These are phyloP conservation scores for Drosophila pallidifrons DNA, from an alignment of 1,140 invertebrate genomes.

Conservation along the genomic window DNA sequence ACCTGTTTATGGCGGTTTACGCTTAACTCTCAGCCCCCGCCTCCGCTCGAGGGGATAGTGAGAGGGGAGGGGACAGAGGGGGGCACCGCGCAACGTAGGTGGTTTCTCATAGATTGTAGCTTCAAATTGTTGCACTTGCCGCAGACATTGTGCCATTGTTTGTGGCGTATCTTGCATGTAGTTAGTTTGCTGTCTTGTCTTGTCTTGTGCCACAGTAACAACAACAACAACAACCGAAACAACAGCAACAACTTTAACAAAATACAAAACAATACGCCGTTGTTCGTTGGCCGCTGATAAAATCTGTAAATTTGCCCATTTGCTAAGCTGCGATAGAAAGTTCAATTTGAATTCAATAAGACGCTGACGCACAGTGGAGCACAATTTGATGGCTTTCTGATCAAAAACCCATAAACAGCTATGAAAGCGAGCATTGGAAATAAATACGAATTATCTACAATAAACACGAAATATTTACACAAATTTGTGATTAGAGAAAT, in stretches of 20 bases:
- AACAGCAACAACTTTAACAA: constrained; percentile 9
- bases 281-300: constrained; percentile 49
- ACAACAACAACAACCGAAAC: constrained; percentile 48
- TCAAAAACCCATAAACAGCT: background rate
- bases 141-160: constrained; percentile 44
- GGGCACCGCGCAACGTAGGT: constrained; percentile 52
- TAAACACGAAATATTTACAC: background rate
- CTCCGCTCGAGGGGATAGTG: background rate
- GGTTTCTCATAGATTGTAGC: constrained; percentile 55
- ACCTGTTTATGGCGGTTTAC: constrained; percentile 53
- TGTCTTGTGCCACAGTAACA: constrained; percentile 54
- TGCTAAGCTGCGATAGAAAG: constrained; percentile 61
- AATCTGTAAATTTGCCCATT: constrained; percentile 77
- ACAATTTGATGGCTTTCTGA: background rate
- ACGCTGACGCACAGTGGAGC: constrained; percentile 40
- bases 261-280: constrained; percentile 57
- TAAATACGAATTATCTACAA: background rate
- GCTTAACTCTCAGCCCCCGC: constrained; percentile 5
- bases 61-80: background rate
- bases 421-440: background rate
- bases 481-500: background rate
- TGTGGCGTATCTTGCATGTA: constrained; percentile 37
- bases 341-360: constrained; percentile 62
- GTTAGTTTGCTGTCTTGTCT: constrained; percentile 46
- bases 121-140: constrained; percentile 72